These are phyloP conservation scores for Chiloscyllium plagiosum DNA, from an alignment of 2,113 vertebrate genomes.

Conservation along the genomic window DNA sequence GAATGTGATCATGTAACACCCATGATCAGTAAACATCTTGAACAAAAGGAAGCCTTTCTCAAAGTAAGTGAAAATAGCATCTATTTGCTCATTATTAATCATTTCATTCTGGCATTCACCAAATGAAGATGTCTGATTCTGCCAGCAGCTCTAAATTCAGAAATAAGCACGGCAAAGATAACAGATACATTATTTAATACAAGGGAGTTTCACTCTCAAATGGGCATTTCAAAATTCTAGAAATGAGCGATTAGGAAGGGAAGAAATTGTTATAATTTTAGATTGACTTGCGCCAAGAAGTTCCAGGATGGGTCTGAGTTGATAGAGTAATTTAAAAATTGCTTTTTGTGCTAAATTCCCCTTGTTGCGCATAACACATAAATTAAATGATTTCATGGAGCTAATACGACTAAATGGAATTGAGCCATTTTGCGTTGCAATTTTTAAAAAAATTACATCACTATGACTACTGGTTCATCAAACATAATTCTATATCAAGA, in stretches of 20 bases:
- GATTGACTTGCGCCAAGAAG: too few species aligned
- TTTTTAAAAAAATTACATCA: neutral
- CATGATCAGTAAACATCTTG: slow-evolving; percentile 97
- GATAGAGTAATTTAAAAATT: neutral
- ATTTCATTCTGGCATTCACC: neutral
- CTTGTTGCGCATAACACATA: neutral
- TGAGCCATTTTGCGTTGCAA: neutral
- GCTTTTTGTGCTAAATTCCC: neutral
- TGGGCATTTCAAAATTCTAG: neutral
- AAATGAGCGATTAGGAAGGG: neutral
- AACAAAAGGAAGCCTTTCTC: slow-evolving; percentile 95
- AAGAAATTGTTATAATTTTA: neutral
- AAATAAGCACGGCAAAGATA: neutral
- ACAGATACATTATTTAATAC: neutral
- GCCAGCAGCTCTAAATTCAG: neutral
- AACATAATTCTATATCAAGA: neutral
- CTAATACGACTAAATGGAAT: neutral
- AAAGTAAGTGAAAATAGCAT: slow-evolving; percentile 62
- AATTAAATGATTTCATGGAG: neutral
- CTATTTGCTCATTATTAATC: neutral
- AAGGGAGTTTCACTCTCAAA: neutral
- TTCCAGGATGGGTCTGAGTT: neutral
- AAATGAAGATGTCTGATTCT: neutral
- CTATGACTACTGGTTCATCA: neutral
- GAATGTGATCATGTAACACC: slow-evolving; percentile 92